Evolutionary conservation across 2,888 invertebrate species (phyloP), one percentile per base, ranked within the genome.

Genomic region (Drosophila quinaria): DNA sequence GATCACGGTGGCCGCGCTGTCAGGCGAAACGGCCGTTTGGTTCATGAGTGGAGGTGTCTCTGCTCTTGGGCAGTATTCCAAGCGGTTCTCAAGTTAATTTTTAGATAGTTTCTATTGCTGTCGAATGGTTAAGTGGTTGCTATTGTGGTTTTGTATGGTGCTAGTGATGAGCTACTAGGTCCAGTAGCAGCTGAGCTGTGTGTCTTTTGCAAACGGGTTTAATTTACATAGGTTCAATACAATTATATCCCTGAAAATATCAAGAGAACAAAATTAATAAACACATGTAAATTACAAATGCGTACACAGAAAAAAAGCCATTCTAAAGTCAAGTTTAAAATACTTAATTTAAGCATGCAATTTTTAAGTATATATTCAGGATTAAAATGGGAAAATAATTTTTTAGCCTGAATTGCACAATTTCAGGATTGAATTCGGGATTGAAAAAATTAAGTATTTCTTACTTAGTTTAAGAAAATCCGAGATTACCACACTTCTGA

Each of bases 1-100:
- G 49, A 19, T 76, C 70, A 86, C 83, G 81, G 75, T 83, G 90
- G 91, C 92, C 92, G 91, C 92, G 90, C 90, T 91, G 76, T 89
- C 80, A 77, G 78, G 86, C 81, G 84, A 80, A 85, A 77, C 89
- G 92, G 91, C 90, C 92, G 80, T 67, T 83, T 90, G 82, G 91
- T 90, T 92, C 92, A 92, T 92, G 89, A 92, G 90, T 91, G 87
- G 62, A 47, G 55, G 44, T 82, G 78, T 56, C 78, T 67, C 87
- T 86, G 80, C 78, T 74, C 68, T 67, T 51, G 58, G 70, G 81
- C 74, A 80, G 78, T 73, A 59, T 58, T 67, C 70, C 74, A 50
- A 74, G 70, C 56, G 61, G 54, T 75, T 46, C 25, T 37, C 66
- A 78, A 65, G 70, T 50, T 64, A 64, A 66, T 33, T 55, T 10